These are phyloP conservation scores for Botrylloides violaceus DNA, from an alignment of 23 tunicate genomes.

Conservation along the genomic window DNA sequence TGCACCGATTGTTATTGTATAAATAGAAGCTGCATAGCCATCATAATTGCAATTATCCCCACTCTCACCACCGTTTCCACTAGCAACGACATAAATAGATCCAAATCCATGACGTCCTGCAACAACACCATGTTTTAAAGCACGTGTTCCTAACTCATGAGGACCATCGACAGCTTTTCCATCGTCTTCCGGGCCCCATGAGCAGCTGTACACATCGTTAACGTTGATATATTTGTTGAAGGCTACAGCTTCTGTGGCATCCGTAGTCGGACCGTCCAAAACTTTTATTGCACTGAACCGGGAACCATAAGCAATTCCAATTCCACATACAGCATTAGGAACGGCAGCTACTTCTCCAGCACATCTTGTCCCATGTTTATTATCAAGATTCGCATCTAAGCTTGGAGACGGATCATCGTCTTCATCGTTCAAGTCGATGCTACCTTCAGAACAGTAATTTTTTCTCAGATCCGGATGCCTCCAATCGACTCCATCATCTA, in stretches of 20 bases:
- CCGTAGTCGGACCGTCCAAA: constrained; percentile 94
- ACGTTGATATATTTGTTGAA: constrained; percentile 77
- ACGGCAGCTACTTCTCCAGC: constrained; percentile 98
- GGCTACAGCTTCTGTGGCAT: constrained; percentile 93
- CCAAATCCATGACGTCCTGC: constrained; percentile 97
- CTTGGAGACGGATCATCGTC: constrained; percentile 91
- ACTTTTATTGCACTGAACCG: constrained; percentile 84
- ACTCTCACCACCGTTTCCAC: constrained; percentile 91
- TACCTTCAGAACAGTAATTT: constrained; percentile 77
- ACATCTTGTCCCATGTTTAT: constrained; percentile 95
- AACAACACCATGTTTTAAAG: constrained; percentile 86
- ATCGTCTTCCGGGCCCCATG: constrained; percentile 99
- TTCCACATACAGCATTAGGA: constrained; percentile 78
- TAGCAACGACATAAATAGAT: constrained; percentile 92
- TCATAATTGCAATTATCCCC: constrained; percentile 97
- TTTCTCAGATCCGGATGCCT: constrained; percentile 76
- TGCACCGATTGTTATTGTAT: constrained; percentile 97
- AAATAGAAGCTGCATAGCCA: constrained; percentile 94
- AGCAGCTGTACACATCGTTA: constrained; percentile 93
- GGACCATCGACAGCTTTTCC: constrained; percentile 99
- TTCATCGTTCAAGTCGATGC: constrained; percentile 85
- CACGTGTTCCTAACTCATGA: constrained; percentile 60
- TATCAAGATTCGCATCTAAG: constrained; percentile 55
- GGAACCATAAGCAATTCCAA: constrained; percentile 86
- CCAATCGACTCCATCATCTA: constrained; percentile 99